phyloP scores from a whole-genome alignment of 1,140 invertebrate genomes.

The Chionoecetes opilio region DNA sequence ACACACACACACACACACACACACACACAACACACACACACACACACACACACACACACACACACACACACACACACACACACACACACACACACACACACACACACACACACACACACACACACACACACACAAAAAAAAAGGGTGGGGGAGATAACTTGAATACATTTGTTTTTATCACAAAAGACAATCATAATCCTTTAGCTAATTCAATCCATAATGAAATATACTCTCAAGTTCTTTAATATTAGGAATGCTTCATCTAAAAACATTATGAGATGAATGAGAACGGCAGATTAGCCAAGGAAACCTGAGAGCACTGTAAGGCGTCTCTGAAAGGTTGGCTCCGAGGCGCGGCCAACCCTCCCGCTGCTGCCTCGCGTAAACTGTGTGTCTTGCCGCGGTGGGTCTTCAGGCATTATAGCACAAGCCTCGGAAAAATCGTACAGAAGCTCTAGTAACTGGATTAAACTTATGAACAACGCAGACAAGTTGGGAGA shows the following conservation, averaged over 20 bases:
- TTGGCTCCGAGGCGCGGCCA: background rate
- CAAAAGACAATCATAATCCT: too few species aligned
- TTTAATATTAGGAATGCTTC: background rate
- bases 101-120: too few species aligned
- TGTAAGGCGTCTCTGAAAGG: background rate
- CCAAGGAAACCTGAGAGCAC: background rate
- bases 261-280: background rate
- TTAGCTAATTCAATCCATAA: too few species aligned
- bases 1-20: too few species aligned
- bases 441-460: background rate
- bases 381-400: background rate
- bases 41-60: too few species aligned
- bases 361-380: background rate
- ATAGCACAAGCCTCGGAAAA: background rate
- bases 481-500: background rate
- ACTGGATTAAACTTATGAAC: background rate
- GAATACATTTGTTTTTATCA: too few species aligned
- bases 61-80: too few species aligned
- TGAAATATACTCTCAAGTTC: background rate
- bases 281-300: background rate
- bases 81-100: too few species aligned
- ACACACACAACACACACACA: too few species aligned
- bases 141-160: too few species aligned
- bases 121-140: too few species aligned
- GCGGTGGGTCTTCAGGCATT: background rate